Base-by-base conservation (phyloP, 2,888 invertebrate genomes). In the Synergus laeviventris region DNA sequence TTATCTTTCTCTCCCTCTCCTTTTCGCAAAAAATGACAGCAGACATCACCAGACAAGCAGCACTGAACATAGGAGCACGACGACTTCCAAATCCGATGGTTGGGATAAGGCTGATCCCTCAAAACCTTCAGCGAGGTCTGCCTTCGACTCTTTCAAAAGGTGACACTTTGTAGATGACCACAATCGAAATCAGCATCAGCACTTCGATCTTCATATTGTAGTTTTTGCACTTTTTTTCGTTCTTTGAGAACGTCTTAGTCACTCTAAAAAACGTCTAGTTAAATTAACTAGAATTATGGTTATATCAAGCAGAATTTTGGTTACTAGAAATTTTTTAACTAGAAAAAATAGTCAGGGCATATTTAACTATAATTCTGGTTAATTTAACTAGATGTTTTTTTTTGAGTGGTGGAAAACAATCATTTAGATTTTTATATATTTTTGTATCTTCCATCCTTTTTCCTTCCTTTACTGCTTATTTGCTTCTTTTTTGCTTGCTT, bases 81-180 rank as follows among this genome's bases (percentile, higher is more conserved):
- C 90, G 82, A 86, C 88, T 83, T 89, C 89, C 78, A 89, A 89
- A 87, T 87, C 86, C 83, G 89, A 87, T 79, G 88, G 87, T 88
- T 89, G 91, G 90, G 89, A 90, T 85, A 89, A 87, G 85, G 84
- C 84, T 79, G 86, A 87, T 76, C 81, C 86, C 81, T 85, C 88
- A 82, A 80, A 81, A 75, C 88, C 87, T 78, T 83, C 88, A 80
- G 87, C 84, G 86, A 87, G 87, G 81, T 89, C 90, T 81, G 88
- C 89, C 84, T 91, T 90, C 91, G 90, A 91, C 89, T 87, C 85
- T 84, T 91, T 91, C 86, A 90, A 90, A 89, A 91, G 91, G 91
- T 91, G 91, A 91, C 86, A 82, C 83, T 73, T 64, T 49, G 45
- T 61, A 31, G 64, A 45, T 70, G 49, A 70, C 31, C 70, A 70